Evolutionary conservation across 2,888 invertebrate genomes (phyloP), one percentile per base, ranked within the genome.

Genomic region (Leptinotarsa peninsularis): DNA sequence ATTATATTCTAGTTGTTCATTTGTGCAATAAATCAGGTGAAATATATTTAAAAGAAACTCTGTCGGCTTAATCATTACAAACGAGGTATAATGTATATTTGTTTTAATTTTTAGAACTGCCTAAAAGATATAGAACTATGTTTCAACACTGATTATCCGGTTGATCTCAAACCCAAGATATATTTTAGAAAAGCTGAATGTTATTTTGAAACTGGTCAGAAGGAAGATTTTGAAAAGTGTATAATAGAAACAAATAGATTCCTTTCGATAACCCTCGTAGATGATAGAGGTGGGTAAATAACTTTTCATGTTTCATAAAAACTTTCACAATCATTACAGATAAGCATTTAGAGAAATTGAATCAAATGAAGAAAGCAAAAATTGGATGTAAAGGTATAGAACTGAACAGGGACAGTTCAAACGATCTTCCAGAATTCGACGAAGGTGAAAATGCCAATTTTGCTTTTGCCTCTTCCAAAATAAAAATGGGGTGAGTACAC

Each of bases 151-250:
- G 90, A 91, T 14, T 94, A 94, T 84, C 93, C 94, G 0, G 84
- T 87, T 56, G 90, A 91, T 74, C 88, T 92, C 69, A 88, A 88
- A 49, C 91, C 92, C 82, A 95, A 95, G 88, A 87, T 96, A 72
- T 88, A 91, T 71, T 86, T 93, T 21, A 90, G 95, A 33, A 89
- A 91, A 81, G 92, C 91, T 0, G 91, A 93, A 81, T 94, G 94
- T 86, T 90, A 90, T 79, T 87, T 90, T 21, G 91, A 92, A 83
- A 84, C 93, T 74, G 81, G 83, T 7, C 79, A 83, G 71, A 80
- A 81, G 70, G 83, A 85, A 71, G 79, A 82, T 72, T 80, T 84
- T 33, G 80, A 83, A 56, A 83, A 83, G 74, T 84, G 82, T 73
- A 43, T 85, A n/a, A 50, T 49, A 21, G 85, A 84, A 66, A 81